phyloP scores from a whole-genome alignment of 1,140 invertebrate species.

The Sarcophaga bullata region DNA sequence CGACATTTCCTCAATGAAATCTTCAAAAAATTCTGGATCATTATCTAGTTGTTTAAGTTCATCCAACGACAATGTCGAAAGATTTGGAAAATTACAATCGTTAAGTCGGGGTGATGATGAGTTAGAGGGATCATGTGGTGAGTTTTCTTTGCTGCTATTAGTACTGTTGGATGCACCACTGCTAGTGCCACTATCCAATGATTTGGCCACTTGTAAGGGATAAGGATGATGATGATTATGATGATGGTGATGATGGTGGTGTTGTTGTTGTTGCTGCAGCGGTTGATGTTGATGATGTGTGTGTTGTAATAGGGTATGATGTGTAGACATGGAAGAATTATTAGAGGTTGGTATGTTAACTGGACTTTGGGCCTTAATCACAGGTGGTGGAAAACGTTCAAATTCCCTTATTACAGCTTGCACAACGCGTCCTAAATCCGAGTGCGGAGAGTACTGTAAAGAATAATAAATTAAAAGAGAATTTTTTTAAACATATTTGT shows the following conservation, averaged over 20 bases:
- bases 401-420: conserved; percentile 82
- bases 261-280: conserved; percentile 13
- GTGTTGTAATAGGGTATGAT: conserved; percentile 53
- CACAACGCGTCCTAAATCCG: conserved; percentile 80
- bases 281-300: neutral
- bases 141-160: conserved; percentile 45
- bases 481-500: no score
- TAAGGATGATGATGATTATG: conserved; percentile 13
- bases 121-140: conserved; percentile 42
- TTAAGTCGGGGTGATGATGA: conserved; percentile 19
- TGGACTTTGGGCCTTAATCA: conserved; percentile 42
- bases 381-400: conserved; percentile 72
- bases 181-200: conserved; percentile 43
- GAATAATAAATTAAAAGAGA: neutral
- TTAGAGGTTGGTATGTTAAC: conserved; percentile 42
- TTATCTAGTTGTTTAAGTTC: conserved; percentile 76
- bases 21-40: conserved; percentile 75
- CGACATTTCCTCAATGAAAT: conserved; percentile 76
- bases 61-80: conserved; percentile 73
- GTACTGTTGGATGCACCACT: conserved; percentile 19
- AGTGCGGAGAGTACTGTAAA: conserved; percentile 75
- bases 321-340: conserved; percentile 44
- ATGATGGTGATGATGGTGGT: neutral
- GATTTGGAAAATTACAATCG: conserved; percentile 70
- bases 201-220: conserved; percentile 41